Base-by-base conservation (phyloP, 1,140 invertebrate genomes). In the Papilio xuthus region DNA sequence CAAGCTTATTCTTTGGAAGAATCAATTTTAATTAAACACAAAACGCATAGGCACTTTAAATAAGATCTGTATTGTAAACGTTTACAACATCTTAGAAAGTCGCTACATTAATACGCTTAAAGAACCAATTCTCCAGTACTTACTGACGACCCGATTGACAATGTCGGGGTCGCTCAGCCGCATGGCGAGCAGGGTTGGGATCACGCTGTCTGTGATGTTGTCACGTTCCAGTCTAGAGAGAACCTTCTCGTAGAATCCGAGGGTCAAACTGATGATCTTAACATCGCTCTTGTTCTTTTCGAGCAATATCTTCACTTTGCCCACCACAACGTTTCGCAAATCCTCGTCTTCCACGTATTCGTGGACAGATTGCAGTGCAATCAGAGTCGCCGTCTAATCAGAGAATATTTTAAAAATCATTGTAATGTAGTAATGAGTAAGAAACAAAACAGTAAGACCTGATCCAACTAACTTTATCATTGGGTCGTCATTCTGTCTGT, bases 161-260 rank as follows among this genome's bases (percentile, higher is more conserved):
- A 97, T 96, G 85, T 97, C 96, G 0, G 98, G 97, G 90, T 99
- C 98, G 73, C 97, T 96, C 37, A 98, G 95, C 67, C 97, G 96
- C 76, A 98, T 97, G 81, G 98, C 97, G 80, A 96, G 97, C n/a
- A 99, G 94, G 77, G 99, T 95, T 0, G 98, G 98, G 81, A 99
- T 95, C 0, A 99, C 97, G 82, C 98, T 97, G 83, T 99, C 98
- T 80, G 98, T 96, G 70, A 99, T 98, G 86, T 95, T 90, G 70
- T 96, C 96, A 83, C 97, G 97, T 81, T 99, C 98, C 77, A 99
- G 94, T 76, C 97, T 96, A 81, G 97, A 96, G 67, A 99, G 93
- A 2, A 97, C 97, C 77, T 96, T 96, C 87, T 98, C 97, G 47
- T 97, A 95, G 88, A 97, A 97, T 2, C 96, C 95, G 0, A 98